A percentile compares a stretch with the other conserved stretches of the same genome.
These are phyloP conservation scores for Sesamia inferens DNA, from an alignment of 2,888 invertebrate species.

Conservation along the genomic window DNA sequence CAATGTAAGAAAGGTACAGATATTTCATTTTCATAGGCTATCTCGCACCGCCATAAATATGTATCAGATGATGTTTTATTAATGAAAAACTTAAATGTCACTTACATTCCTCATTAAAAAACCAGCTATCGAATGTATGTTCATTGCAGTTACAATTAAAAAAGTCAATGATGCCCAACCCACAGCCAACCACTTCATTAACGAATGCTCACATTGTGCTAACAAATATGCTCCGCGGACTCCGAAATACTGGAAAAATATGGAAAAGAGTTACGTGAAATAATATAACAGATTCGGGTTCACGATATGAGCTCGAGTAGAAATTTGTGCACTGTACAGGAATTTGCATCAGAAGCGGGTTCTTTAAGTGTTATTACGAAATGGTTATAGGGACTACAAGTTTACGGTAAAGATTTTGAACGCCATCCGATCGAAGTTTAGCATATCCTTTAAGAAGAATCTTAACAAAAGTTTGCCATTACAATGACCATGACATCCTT, in stretches of 20 bases:
- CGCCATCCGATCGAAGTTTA: not conserved
- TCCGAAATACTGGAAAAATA: constrained; percentile 68
- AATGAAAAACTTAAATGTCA: constrained; percentile 25
- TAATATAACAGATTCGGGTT: not conserved
- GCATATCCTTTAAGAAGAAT: not conserved
- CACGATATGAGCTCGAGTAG: not conserved
- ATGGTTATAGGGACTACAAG: not conserved
- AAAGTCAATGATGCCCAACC: constrained; percentile 71
- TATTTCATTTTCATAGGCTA: not conserved
- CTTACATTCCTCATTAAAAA: constrained; percentile 78
- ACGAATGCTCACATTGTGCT: constrained; percentile 10
- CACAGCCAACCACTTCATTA: constrained; percentile 52
- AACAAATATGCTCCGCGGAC: constrained; percentile 50
- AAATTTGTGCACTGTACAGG: not conserved
- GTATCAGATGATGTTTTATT: not conserved
- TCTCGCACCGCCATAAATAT: not conserved
- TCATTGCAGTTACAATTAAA: constrained; percentile 65
- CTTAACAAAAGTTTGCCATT: not conserved
- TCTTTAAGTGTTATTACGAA: not conserved
- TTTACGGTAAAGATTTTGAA: not conserved
- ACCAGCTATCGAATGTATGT: constrained; percentile 70
- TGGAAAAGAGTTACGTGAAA: constrained; percentile 6
- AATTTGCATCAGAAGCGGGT: not conserved
- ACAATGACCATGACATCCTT: not conserved
- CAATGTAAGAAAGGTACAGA: not conserved